Base-by-base conservation (phyloP, 2,888 invertebrate species). In the Melinaea marsaeus region DNA sequence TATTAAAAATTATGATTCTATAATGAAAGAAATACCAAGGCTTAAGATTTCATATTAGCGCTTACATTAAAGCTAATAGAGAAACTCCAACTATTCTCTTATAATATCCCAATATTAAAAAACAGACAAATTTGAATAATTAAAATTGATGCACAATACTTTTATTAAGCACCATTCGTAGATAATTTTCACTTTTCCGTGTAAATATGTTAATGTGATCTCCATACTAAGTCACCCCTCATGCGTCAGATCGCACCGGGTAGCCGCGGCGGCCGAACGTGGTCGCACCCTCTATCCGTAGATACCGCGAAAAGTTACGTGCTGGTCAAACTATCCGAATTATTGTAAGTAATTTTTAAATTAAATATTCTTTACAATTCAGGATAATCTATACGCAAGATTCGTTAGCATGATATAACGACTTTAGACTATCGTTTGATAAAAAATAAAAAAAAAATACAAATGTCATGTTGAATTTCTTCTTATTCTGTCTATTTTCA, bases 251-350 rank as follows among this genome's bases (percentile, higher is more conserved):
- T 71, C 70, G 76, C 76, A 72, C 71, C 74, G 73, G 72, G 71
- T 72, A 72, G 71, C 71, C 72, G 73, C 65, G 71, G 65, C 71
- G 72, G 69, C 63, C 72, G 78, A 77, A 72, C 79, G 84, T 69
- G 63, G 66, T 57, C 61, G 51, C 51, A 55, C 63, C 58, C 69
- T 61, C 69, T 73, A 70, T 68, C 66, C 63, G 67, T 62, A 64
- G 9, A 13, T 63, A 78, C 79, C 80, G 83, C 81, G 76, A 75
- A 77, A 83, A 85, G 81, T 85, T 84, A 55, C 58, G 63, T 59
- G 61, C 56, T 47, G 56, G 60, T 47, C 57, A 57, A 57, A 22
- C 48, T 58, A 55, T 61, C 37, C 60, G 64, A 66, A 64, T 67
- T 64, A 62, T 55, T 62, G 66, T 67, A 60, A 67, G 66, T 67